Evolutionary conservation across 1,140 invertebrate genomes (phyloP), one percentile per base, ranked within the genome.

Genomic region (Ruditapes philippinarum): DNA sequence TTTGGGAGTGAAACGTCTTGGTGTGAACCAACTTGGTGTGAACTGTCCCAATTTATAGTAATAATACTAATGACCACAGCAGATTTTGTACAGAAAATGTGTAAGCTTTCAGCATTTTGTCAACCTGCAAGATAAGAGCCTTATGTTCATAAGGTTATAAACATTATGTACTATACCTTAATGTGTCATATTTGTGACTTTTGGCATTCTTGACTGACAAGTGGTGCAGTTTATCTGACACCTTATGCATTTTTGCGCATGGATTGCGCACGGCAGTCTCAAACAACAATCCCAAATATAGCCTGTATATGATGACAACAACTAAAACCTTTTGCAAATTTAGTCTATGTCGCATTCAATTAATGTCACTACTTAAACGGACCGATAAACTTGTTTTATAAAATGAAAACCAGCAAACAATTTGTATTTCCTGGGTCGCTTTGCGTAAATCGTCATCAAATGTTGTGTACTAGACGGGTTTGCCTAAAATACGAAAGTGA

Each of bases 381-480:
- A 57, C 17, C 19, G 5, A 57, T 4, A 57, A 57, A 7, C 42
- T 7, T 45, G 14, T 45, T 45, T 5, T 45, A 7, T 45, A 5
- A 45, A 45, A 62, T 4, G 28, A 28, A 62, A 62, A 28, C 25
- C 25, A 28, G 57, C 25, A 28, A 62, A 57, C 5, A 28, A 25
- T 57, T 54, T 78, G 45, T 49, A 78, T 78, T 78, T 78, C 74
- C 74, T 51, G 74, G 45, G 38, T 78, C 14, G 45, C 17, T 51
- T 51, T 78, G 62, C 25, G 81, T 38, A 84, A 51, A 73, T 51
- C 68, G 68, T 73, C 65, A 84, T 73, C 38, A 31, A 22, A 73
- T 51, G n/a, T n/a, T n/a, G n/a, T n/a, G n/a, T n/a, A n/a, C 33
- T 84, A 22, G 70, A 74, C 54, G 45, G 68, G n/a, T n/a, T n/a